Evolutionary conservation across 2,113 vertebrate species (phyloP).

Genomic region (Romanogobio albipinnatus): DNA sequence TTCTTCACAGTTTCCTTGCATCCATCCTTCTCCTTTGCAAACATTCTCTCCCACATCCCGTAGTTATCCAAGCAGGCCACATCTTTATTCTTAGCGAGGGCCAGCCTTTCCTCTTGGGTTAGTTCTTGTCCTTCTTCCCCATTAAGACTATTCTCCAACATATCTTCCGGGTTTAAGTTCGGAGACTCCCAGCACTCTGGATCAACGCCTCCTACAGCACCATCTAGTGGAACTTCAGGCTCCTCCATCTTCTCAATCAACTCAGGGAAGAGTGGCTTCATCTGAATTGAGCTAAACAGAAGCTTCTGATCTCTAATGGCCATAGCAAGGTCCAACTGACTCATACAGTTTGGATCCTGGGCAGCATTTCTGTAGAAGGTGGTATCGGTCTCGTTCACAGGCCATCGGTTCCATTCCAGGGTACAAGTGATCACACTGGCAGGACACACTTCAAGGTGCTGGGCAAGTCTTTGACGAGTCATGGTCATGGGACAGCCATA

Average conservation of each 20-base stretch:
- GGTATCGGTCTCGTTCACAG: slow-evolving; percentile 79
- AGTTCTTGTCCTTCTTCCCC: slow-evolving; percentile 48
- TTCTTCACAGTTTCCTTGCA: slow-evolving; percentile 70
- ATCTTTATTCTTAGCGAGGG: slow-evolving; percentile 58
- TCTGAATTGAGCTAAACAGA: slow-evolving; percentile 86
- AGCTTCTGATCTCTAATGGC: slow-evolving; percentile 88
- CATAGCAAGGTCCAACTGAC: slow-evolving; percentile 65
- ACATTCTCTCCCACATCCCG: slow-evolving; percentile 86
- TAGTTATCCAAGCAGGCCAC: slow-evolving; percentile 67
- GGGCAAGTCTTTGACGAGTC: slow-evolving; percentile 82
- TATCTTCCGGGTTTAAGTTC: not conserved
- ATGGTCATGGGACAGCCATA: slow-evolving; percentile 90
- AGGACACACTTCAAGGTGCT: slow-evolving; percentile 87
- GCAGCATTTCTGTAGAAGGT: slow-evolving; percentile 80
- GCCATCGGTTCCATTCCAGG: slow-evolving; percentile 97
- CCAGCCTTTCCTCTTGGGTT: slow-evolving; percentile 74
- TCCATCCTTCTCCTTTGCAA: slow-evolving; percentile 82
- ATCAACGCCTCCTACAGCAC: slow-evolving; percentile 42
- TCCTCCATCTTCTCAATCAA: slow-evolving; percentile 64
- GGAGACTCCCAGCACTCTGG: not conserved
- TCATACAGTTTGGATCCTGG: slow-evolving; percentile 64
- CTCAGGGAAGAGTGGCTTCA: slow-evolving; percentile 89
- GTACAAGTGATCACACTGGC: slow-evolving; percentile 93
- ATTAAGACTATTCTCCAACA: not conserved
- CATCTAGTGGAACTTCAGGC: not conserved